These are phyloP conservation scores for Micromys minutus DNA, from an alignment of 2,113 vertebrate species.

Conservation along the genomic window DNA sequence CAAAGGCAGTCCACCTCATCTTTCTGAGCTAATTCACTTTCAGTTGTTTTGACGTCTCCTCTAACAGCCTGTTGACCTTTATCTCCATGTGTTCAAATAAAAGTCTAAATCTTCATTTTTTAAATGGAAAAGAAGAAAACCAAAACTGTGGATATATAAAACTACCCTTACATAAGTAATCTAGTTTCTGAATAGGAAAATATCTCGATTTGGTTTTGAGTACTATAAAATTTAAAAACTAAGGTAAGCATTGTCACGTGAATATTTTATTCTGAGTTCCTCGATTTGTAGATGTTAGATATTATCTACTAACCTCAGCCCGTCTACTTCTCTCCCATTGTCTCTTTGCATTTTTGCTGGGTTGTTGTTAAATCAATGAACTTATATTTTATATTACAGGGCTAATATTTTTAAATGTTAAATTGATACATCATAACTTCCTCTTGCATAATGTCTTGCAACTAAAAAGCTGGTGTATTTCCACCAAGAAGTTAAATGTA, in stretches of 20 bases:
- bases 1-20: not conserved
- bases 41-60: not conserved
- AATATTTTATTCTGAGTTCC: slow-evolving; percentile 16
- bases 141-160: not conserved
- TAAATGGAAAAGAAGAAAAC: not conserved
- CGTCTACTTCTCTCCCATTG: not conserved
- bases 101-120: slow-evolving; percentile 14
- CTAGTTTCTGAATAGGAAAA: not conserved
- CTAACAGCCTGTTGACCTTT: slow-evolving; percentile 21
- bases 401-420: slow-evolving; percentile 25
- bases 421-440: not conserved
- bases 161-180: not conserved
- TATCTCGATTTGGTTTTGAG: slow-evolving; percentile 23
- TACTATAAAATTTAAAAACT: slow-evolving; percentile 22
- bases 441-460: slow-evolving; percentile 34
- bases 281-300: not conserved
- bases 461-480: not conserved
- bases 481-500: not conserved
- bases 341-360: slow-evolving; percentile 12
- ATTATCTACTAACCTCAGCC: slow-evolving; percentile 4
- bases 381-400: not conserved
- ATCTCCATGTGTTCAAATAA: slow-evolving; percentile 42
- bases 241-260: not conserved
- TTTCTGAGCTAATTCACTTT: not conserved
- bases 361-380: not conserved